Evolutionary conservation across 2,888 invertebrate genomes (phyloP), one percentile per base, ranked within the genome.

Genomic region (Alcis repandata): DNA sequence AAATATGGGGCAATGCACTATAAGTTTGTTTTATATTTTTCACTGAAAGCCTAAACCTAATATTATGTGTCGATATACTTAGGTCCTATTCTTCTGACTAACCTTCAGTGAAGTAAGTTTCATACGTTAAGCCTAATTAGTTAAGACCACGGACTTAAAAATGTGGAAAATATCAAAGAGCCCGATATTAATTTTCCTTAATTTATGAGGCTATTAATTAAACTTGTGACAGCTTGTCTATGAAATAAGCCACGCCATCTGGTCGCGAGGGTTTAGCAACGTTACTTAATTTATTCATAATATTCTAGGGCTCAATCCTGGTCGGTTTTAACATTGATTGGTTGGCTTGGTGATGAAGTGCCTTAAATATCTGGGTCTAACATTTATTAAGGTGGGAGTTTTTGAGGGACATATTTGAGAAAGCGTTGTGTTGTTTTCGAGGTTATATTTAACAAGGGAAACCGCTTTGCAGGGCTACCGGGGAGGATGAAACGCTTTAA

Each of bases 221-320:
- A 57, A 60, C 36, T 51, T 40, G 45, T 61, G 63, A 54, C 63
- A 66, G 60, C 46, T 45, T 54, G 66, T 57, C 60, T 59, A 51
- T 65, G 32, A 20, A 59, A 33, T 59, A 64, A 49, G 51, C 59
- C 46, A 59, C 43, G 46, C 57, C 52, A 57, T 54, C 52, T 53
- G 38, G 45, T 45, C 59, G 38, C 62, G 57, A 63, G 52, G 48
- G 63, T 40, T 57, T 45, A 22, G 19, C 27, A 48, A 48, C 33
- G 11, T 61, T 41, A 41, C 48, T 56, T 54, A 73, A 77, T 70
- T 71, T 75, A 77, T 76, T 77, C 72, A 72, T 73, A 66, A 69
- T 71, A 67, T 72, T 68, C 66, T 59, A 45, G 36, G 13, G 8
- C 48, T 40, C 33, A 38, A 49, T 40, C 48, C 13, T 49, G 40